Base-by-base conservation (phyloP, 2,797 vertebrate species). In the Potorous gilbertii region DNA sequence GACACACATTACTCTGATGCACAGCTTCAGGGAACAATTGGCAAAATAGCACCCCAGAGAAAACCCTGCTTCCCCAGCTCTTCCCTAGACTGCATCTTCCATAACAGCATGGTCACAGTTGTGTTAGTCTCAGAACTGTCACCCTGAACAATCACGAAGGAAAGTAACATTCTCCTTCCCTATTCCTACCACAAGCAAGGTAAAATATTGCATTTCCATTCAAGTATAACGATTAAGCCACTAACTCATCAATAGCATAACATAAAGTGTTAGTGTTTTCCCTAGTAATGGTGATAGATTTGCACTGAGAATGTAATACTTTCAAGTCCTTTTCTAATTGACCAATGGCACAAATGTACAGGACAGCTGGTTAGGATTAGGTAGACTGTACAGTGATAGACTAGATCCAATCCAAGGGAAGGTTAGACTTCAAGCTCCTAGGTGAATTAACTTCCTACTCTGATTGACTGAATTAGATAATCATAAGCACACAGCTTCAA, bases 341-440 rank as follows among this genome's bases (percentile, higher is more conserved):
- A 56, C 21, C 90, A 93, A 10, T 54, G 40, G 46, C 18, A 54
- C 28, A 34, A 21, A 91, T 9, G 11, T 4, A 24, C 10, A 91
- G 92, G 52, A 40, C 54, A 2, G 29, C 14, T 90, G 2, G 16
- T 52, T 91, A 13, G 27, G 21, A 31, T 0, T 0, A 55, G 18
- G 16, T 81, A 81, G 66, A 81, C n/a, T 21, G 1, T 81, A 81
- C 21, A 8, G n/a, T 40, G 66, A 81, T 40, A 46, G 40, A 87
- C 55, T 4, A 31, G 24, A 0, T 13, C 52, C 18, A 0, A 0
- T 13, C 52, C 18, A 4, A 0, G 52, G 28, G 94, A 40, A 74
- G 34, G 2, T 55, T 50, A 8, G n/a, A 81, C n/a, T 40, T 81
- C 2, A 2, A 10, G 18, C 18, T 81, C 66, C n/a, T 40, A 40